phyloP scores from a whole-genome alignment of 2,113 vertebrate genomes.

The Nibea coibor region DNA sequence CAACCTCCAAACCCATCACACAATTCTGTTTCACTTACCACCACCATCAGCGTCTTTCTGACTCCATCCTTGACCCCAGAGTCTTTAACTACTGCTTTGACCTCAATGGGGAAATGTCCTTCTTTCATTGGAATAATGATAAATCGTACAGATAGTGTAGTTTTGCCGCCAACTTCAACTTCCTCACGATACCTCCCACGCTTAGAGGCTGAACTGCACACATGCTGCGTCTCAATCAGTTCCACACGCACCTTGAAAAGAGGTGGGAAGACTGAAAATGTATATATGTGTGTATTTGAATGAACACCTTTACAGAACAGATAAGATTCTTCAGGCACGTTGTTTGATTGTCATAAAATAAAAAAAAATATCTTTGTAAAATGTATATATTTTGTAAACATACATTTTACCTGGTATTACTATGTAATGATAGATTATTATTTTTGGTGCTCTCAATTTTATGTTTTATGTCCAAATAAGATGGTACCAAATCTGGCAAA shows the following conservation, averaged over 20 bases:
- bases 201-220: slow-evolving; percentile 89
- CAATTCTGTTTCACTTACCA: slow-evolving; percentile 83
- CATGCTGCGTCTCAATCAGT: slow-evolving; percentile 78
- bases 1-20: background rate
- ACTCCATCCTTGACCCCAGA: slow-evolving; percentile 80
- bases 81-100: slow-evolving; percentile 82
- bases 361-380: no score
- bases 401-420: no score
- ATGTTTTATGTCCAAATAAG: no score
- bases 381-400: no score
- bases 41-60: slow-evolving; percentile 86
- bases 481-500: no score
- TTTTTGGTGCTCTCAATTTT: no score
- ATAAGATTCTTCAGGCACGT: no score
- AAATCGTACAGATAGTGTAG: slow-evolving; percentile 81
- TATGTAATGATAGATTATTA: no score
- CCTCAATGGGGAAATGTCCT: slow-evolving; percentile 54
- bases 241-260: slow-evolving; percentile 86
- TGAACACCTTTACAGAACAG: background rate
- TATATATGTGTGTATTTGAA: no score
- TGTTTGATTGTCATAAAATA: no score
- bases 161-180: slow-evolving; percentile 51
- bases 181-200: slow-evolving; percentile 60
- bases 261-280: background rate
- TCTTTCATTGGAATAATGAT: slow-evolving; percentile 86